These are phyloP conservation scores for Acleris literana DNA, from an alignment of 2,888 invertebrate genomes.

Conservation along the genomic window DNA sequence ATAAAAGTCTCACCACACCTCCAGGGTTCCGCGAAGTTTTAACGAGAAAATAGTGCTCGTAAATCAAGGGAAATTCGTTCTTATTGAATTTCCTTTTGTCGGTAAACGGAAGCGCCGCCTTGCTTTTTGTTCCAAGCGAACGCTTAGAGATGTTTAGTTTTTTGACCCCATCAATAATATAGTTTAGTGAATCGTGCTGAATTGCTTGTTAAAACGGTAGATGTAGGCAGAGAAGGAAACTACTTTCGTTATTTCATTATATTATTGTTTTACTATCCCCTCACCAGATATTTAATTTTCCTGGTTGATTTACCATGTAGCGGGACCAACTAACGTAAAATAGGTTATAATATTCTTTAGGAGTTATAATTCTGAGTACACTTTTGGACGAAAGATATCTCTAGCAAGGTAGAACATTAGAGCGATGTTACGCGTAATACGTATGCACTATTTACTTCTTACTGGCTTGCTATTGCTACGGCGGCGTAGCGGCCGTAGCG, in stretches of 20 bases:
- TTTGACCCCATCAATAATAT: constrained; percentile 46
- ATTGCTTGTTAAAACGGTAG: constrained; percentile 12
- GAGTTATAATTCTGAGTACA: too few species aligned
- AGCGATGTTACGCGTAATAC: too few species aligned
- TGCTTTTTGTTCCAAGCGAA: constrained; percentile 74
- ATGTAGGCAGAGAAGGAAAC: neutral
- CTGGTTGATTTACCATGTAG: too few species aligned
- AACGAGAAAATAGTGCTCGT: constrained; percentile 82
- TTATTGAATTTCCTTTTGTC: constrained; percentile 82
- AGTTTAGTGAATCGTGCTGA: constrained; percentile 6
- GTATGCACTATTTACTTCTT: too few species aligned
- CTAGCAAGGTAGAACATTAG: too few species aligned
- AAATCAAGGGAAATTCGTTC: constrained; percentile 81
- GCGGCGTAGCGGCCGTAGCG: constrained; percentile 24
- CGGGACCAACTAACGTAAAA: too few species aligned
- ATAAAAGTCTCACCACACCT: constrained; percentile 69
- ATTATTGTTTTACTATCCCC: too few species aligned
- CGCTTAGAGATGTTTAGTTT: constrained; percentile 62
- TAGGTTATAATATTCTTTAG: too few species aligned
- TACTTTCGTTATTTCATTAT: constrained; percentile 5
- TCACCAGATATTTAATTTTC: too few species aligned
- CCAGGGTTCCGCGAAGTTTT: constrained; percentile 65
- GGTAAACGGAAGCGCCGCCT: constrained; percentile 67
- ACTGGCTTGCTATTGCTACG: constrained; percentile 11
- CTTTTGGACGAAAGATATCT: too few species aligned